Evolutionary conservation across 1,140 invertebrate genomes (phyloP), one percentile per base, ranked within the genome.

Genomic region (Amyelois transitella): DNA sequence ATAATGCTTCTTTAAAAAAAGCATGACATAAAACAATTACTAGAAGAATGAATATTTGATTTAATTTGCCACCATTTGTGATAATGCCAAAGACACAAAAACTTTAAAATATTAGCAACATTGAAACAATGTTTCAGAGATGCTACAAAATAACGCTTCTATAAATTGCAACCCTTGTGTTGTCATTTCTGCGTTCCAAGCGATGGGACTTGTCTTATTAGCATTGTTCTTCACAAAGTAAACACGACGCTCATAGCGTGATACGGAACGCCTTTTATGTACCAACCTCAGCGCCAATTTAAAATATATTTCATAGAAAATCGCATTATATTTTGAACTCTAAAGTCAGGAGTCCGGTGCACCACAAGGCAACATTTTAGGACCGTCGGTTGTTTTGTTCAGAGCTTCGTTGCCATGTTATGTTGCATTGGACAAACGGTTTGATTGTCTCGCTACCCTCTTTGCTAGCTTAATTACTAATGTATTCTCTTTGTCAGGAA

Each of bases 161-260:
- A 38, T 20, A 20, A 48, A 20, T 22, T 48, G 19, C 10, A 2
- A 48, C 62, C 61, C 71, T 72, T 78, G 77, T 55, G 57, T 66
- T 78, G 77, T 81, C 77, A 78, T 70, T 64, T 60, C 59, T 50
- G 57, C 64, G 75, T 78, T 75, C 67, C 70, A 59, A 61, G 72
- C 69, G 72, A 64, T 55, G 48, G 59, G 65, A 73, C 77, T 81
- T 81, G 75, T 78, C 75, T 70, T 78, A 81, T 81, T 81, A 81
- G 68, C 74, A 77, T 81, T 78, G 77, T 81, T 55, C 66, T 60
- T 75, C 64, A 69, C 66, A 67, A 73, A 64, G 65, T 55, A 62
- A 78, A 75, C 67, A 65, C 67, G 69, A 65, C 67, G 64, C 66
- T 71, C 60, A 60, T 67, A 74, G 69, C 74, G 76, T 81, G 72